These are phyloP conservation scores for Atrichornis clamosus DNA, from an alignment of 2,113 vertebrate genomes.

Conservation along the genomic window DNA sequence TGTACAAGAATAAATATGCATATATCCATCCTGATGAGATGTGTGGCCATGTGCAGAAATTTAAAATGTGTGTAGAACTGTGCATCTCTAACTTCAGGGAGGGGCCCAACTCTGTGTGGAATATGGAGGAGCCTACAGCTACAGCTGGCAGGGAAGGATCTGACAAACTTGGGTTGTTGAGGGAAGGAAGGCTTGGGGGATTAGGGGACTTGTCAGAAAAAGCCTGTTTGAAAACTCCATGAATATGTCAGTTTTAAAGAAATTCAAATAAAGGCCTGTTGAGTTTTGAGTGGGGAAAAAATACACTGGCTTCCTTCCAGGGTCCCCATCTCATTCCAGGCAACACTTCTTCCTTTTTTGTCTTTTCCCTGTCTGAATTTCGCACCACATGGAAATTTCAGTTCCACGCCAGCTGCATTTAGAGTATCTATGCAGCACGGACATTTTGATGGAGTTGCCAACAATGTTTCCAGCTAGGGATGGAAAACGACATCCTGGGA, in stretches of 20 bases:
- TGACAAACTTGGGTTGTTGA: neutral
- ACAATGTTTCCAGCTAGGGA: neutral
- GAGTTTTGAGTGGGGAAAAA: slow-evolving; percentile 5
- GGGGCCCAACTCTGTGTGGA: neutral
- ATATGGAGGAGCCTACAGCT: neutral
- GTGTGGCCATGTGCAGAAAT: neutral
- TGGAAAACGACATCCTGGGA: neutral
- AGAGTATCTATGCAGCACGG: neutral
- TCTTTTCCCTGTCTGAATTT: slow-evolving; percentile 41
- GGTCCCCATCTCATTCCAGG: neutral
- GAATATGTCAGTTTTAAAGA: slow-evolving; percentile 42
- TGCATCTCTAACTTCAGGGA: neutral
- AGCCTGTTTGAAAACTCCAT: slow-evolving; percentile 25
- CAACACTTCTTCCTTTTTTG: slow-evolving; percentile 22
- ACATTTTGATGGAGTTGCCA: neutral
- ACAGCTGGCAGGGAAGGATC: slow-evolving; percentile 19
- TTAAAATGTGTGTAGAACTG: neutral
- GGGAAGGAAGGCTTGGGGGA: neutral
- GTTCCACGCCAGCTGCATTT: slow-evolving; percentile 17
- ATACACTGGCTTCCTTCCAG: slow-evolving; percentile 8
- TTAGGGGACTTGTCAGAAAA: slow-evolving; percentile 36
- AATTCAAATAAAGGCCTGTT: slow-evolving; percentile 47
- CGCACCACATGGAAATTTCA: slow-evolving; percentile 22
- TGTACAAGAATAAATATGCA: slow-evolving; percentile 39
- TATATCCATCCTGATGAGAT: slow-evolving; percentile 37